Conservation (phyloP, 2,797 vertebrate genomes). For the Peromyscus aztecus region DNA sequence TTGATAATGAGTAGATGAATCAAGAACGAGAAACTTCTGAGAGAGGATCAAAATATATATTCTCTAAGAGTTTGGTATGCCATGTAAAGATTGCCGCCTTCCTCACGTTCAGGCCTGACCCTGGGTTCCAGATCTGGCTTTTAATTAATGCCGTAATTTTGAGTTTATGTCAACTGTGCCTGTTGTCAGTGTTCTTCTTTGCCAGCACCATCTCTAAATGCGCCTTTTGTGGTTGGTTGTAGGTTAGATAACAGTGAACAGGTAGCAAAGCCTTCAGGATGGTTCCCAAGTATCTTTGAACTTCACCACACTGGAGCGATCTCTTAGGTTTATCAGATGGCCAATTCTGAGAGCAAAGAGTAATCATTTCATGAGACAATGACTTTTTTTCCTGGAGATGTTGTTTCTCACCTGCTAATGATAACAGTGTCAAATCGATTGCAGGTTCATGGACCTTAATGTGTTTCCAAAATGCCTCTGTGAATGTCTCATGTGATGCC, state of each 20-base stretch:
- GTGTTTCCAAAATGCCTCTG: background rate
- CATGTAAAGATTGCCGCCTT: background rate
- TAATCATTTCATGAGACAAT: background rate
- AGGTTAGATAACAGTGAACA: slow-evolving; percentile 43
- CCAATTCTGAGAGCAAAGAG: background rate
- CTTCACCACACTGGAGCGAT: background rate
- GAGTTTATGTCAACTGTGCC: background rate
- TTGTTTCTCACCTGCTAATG: background rate
- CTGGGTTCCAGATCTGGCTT: background rate
- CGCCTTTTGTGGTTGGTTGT: background rate
- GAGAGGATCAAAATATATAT: background rate
- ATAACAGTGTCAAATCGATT: slow-evolving; percentile 5
- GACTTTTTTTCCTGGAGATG: background rate
- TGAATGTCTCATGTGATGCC: background rate
- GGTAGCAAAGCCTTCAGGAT: background rate
- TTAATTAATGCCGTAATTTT: slow-evolving; percentile 62
- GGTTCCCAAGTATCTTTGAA: background rate
- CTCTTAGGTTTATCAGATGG: slow-evolving; percentile 31
- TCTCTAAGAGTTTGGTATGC: background rate
- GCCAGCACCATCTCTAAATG: background rate
- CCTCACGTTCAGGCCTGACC: background rate
- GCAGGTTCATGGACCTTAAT: background rate
- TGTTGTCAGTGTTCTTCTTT: background rate
- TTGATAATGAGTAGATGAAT: background rate
- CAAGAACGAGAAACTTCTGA: background rate